A percentile compares a stretch with the other conserved stretches of the same genome.
These are phyloP conservation scores for Bombus cullumanus DNA, from an alignment of 1,140 invertebrate genomes.

Conservation along the genomic window DNA sequence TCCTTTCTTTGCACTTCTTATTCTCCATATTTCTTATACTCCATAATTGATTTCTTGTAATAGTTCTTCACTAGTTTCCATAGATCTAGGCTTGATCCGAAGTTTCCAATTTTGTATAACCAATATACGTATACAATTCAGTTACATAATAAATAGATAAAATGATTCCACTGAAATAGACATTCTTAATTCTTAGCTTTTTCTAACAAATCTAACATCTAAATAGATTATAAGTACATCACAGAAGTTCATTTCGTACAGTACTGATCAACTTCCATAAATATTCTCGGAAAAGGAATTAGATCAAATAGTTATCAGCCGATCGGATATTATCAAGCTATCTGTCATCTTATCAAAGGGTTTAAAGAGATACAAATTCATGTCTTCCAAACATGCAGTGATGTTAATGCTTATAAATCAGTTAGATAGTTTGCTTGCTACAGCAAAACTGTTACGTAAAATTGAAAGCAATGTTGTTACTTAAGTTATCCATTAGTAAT, in stretches of 20 bases:
- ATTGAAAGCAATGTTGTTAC: too few species aligned
- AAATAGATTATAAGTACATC: not conserved
- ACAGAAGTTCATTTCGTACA: not conserved
- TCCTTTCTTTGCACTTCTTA: not conserved
- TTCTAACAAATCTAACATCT: not conserved
- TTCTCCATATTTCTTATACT: not conserved
- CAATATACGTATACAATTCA: not conserved
- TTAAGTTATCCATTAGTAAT: not conserved
- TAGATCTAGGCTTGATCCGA: not conserved
- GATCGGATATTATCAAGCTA: not conserved
- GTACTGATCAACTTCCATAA: not conserved
- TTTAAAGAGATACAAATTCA: conserved; percentile 4
- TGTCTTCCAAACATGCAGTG: too few species aligned
- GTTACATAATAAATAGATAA: not conserved
- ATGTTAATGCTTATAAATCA: not conserved
- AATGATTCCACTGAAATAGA: not conserved
- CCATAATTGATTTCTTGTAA: not conserved
- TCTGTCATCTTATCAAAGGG: not conserved
- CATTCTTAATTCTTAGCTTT: not conserved
- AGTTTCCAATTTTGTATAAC: not conserved
- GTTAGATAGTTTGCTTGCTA: not conserved
- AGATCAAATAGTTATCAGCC: not conserved
- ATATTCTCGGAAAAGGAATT: not conserved
- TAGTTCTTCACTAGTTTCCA: not conserved
- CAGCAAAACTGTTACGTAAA: not conserved